Evolutionary conservation across 2,888 invertebrate species (phyloP).

Genomic region (Taphrorychus bicolor): DNA sequence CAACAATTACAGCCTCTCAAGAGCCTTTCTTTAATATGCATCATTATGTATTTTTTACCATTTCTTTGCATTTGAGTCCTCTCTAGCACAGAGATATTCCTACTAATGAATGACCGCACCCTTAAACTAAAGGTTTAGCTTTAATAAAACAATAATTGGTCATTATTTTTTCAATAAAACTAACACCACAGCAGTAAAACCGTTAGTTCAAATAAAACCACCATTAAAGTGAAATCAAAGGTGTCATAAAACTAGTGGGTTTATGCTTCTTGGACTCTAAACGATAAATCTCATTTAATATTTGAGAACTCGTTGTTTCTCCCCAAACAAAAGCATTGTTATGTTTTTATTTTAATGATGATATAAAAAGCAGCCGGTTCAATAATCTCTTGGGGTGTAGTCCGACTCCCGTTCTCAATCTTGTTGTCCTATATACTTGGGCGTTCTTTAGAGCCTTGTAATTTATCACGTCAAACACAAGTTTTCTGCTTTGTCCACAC

Average conservation of each 20-base stretch:
- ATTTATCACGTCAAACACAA: not conserved
- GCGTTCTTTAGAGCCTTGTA: not conserved
- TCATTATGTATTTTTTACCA: no score
- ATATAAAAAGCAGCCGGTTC: not conserved
- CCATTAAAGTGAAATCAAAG: slow-evolving; percentile 28
- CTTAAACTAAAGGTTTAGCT: not conserved
- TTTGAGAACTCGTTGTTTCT: slow-evolving; percentile 4
- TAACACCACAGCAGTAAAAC: slow-evolving; percentile 10
- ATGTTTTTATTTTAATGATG: slow-evolving; percentile 13
- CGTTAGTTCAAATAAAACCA: slow-evolving; percentile 14
- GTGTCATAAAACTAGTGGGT: slow-evolving; percentile 20
- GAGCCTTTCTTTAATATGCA: no score
- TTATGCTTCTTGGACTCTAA: slow-evolving; percentile 1
- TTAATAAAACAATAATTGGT: slow-evolving; percentile 8
- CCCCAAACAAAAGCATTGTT: slow-evolving; percentile 1
- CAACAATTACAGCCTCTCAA: no score
- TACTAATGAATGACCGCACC: no score
- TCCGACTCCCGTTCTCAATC: not conserved
- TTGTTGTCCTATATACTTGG: not conserved
- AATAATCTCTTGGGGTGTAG: not conserved
- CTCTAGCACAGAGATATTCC: no score
- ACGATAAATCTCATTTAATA: slow-evolving; percentile 21
- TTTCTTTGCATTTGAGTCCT: no score
- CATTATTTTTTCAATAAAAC: slow-evolving; percentile 6
- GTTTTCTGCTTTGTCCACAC: not conserved